phyloP scores from a whole-genome alignment of 2,888 invertebrate species.

The Ennomos fuscantarius region DNA sequence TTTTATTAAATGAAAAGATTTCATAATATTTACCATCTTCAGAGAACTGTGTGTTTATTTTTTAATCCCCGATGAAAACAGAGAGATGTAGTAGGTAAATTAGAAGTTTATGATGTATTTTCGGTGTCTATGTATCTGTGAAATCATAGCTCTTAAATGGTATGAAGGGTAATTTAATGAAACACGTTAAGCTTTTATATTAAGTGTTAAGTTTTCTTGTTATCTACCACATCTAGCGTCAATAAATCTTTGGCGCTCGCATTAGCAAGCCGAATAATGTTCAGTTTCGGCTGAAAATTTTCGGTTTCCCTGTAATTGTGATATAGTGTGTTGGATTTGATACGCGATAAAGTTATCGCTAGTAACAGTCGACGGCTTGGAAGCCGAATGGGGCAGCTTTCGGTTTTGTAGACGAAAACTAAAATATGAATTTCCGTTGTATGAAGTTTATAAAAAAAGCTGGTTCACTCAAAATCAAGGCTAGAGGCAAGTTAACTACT shows the following conservation, averaged over 20 bases:
- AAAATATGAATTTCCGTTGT: constrained; percentile 14
- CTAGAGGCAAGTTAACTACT: no score
- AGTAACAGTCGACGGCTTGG: constrained; percentile 30
- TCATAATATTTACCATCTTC: no score
- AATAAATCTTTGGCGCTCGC: constrained; percentile 47
- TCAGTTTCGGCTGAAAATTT: constrained; percentile 71
- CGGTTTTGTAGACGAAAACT: constrained; percentile 22
- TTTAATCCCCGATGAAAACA: no score
- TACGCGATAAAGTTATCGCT: constrained; percentile 75
- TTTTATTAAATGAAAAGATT: no score
- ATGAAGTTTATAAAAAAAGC: background rate
- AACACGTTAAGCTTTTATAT: no score
- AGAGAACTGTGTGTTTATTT: no score
- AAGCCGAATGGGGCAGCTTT: constrained; percentile 31
- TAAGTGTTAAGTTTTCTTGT: no score
- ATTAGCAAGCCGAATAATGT: constrained; percentile 71
- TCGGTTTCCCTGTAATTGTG: constrained; percentile 78
- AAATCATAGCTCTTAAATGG: no score
- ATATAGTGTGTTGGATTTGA: constrained; percentile 74
- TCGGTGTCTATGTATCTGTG: no score
- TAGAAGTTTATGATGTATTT: no score
- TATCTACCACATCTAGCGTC: constrained; percentile 44
- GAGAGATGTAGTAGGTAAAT: no score
- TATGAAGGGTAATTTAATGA: background rate
- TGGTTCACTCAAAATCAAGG: no score